These are phyloP conservation scores for Bucco capensis DNA, from an alignment of 2,113 vertebrate genomes.

Conservation along the genomic window DNA sequence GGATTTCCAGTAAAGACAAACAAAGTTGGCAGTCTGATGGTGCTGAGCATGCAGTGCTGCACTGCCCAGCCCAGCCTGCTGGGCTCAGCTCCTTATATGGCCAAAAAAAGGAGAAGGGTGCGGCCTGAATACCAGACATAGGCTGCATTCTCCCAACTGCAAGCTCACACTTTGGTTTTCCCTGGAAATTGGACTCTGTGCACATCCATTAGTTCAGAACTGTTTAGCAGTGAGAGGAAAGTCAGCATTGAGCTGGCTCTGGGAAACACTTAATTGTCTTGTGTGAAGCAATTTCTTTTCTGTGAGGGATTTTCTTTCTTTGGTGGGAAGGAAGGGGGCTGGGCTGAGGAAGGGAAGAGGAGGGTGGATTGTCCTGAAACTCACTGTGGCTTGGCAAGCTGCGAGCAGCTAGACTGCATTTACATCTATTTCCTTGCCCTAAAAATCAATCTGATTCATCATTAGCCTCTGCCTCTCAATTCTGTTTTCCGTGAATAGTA, in stretches of 20 bases:
- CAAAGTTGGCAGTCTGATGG: slow-evolving; percentile 18
- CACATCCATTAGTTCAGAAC: slow-evolving; percentile 24
- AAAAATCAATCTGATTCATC: slow-evolving; percentile 27
- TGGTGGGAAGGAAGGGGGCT: background rate
- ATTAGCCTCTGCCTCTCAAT: slow-evolving; percentile 14
- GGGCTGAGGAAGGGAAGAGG: background rate
- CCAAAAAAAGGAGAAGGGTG: slow-evolving; percentile 41
- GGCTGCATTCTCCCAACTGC: slow-evolving; percentile 65
- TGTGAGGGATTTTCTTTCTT: background rate
- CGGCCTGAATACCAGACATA: slow-evolving; percentile 72
- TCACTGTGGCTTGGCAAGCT: background rate
- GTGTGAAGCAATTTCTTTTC: slow-evolving; percentile 16
- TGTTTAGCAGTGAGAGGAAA: slow-evolving; percentile 39
- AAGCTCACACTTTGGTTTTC: slow-evolving; percentile 7
- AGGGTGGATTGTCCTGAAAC: background rate
- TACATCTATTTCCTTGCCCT: background rate
- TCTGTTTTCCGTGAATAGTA: slow-evolving; percentile 14
- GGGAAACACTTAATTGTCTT: background rate
- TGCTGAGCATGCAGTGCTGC: slow-evolving; percentile 1
- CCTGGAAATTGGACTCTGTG: slow-evolving; percentile 26
- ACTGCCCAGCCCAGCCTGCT: slow-evolving; percentile 33
- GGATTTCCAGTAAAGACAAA: slow-evolving; percentile 77
- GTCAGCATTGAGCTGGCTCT: slow-evolving; percentile 30
- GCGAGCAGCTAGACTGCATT: background rate
- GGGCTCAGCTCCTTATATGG: slow-evolving; percentile 71